Percentiles rank a stretch among this genome's conserved stretches.
Conservation (phyloP, 2,888 invertebrate genomes). For the Brenthis hecate region DNA sequence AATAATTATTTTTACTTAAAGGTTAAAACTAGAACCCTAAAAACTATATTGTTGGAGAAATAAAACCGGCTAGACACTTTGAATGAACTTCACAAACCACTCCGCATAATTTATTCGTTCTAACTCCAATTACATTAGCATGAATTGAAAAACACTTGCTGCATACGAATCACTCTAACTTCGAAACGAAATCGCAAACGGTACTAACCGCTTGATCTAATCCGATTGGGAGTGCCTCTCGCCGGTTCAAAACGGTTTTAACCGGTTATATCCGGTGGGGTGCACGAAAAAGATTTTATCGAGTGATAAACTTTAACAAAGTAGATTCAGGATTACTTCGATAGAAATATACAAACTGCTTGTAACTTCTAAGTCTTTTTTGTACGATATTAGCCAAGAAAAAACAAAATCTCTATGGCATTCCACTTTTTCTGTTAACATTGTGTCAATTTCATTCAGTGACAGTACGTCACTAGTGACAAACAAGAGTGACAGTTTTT, state of each 20-base stretch:
- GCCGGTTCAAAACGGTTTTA: conserved; percentile 37
- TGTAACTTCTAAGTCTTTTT: too few species aligned
- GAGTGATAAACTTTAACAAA: conserved; percentile 39
- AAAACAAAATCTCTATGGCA: too few species aligned
- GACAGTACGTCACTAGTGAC: too few species aligned
- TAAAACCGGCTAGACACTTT: neutral
- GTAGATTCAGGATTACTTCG: conserved; percentile 32
- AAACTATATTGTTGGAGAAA: neutral
- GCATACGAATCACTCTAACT: conserved; percentile 32
- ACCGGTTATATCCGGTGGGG: conserved; percentile 36
- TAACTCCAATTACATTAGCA: conserved; percentile 24
- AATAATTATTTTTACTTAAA: too few species aligned
- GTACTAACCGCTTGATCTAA: conserved; percentile 34
- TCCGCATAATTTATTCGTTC: conserved; percentile 6
- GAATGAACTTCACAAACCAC: conserved; percentile 2
- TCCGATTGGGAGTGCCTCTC: conserved; percentile 37
- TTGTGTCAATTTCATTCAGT: too few species aligned
- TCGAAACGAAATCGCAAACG: conserved; percentile 36
- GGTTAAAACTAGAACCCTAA: too few species aligned
- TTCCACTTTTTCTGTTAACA: too few species aligned
- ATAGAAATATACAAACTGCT: conserved; percentile 24
- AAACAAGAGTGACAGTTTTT: too few species aligned
- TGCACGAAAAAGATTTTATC: conserved; percentile 42
- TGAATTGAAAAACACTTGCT: conserved; percentile 28
- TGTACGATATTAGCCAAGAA: too few species aligned